phyloP scores from a whole-genome alignment of 1,140 invertebrate genomes.

The Drosophila micromelanica region DNA sequence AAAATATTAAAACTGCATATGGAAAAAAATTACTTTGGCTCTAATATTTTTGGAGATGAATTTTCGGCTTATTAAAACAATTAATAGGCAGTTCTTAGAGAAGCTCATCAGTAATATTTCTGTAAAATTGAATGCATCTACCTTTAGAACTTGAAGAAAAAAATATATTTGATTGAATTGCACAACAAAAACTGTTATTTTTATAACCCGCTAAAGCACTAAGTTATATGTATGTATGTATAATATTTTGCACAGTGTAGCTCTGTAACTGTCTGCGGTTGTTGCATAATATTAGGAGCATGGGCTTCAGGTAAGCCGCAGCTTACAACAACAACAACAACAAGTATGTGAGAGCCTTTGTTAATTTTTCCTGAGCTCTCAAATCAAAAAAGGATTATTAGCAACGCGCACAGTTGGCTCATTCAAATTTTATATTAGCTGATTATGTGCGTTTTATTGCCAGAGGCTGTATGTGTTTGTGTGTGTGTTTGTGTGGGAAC shows the following conservation, averaged over 20 bases:
- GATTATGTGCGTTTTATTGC: slow-evolving; percentile 71
- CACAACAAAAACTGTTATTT: too few relatives aligned
- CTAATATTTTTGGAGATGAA: too few relatives aligned
- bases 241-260: slow-evolving; percentile 10
- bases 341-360: slow-evolving; percentile 40
- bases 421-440: slow-evolving; percentile 78
- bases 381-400: slow-evolving; percentile 82
- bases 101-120: too few relatives aligned
- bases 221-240: too few relatives aligned
- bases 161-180: too few relatives aligned
- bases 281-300: slow-evolving; percentile 40
- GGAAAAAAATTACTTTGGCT: too few relatives aligned
- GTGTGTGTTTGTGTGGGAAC: slow-evolving; percentile 59
- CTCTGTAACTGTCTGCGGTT: slow-evolving; percentile 6
- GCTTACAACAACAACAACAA: slow-evolving; percentile 35
- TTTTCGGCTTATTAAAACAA: too few relatives aligned
- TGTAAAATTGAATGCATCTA: too few relatives aligned
- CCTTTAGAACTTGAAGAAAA: too few relatives aligned
- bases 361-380: slow-evolving; percentile 47
- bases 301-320: slow-evolving; percentile 49
- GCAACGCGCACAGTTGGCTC: slow-evolving; percentile 43
- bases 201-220: too few relatives aligned
- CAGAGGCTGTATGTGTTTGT: slow-evolving; percentile 13
- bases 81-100: too few relatives aligned
- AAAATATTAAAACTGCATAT: too few relatives aligned